Evolutionary conservation across 2,113 vertebrate genomes (phyloP).

Genomic region (Marmota flaviventris): DNA sequence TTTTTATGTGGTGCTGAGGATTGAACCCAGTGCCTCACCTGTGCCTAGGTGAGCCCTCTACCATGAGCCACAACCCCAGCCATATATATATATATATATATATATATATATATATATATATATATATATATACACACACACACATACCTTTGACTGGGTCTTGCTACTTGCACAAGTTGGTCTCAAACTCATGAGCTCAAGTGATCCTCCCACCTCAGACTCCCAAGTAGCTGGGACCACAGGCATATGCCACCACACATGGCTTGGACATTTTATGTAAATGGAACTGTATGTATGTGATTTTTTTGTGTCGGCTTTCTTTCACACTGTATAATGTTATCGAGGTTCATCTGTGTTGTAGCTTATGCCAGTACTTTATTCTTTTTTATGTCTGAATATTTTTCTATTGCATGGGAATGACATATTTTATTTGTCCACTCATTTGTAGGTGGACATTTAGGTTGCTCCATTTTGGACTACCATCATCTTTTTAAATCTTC

Average conservation of each 20-base stretch:
- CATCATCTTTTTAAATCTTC: not conserved
- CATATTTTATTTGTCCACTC: not conserved
- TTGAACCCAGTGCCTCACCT: too few relatives aligned
- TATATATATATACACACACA: fast-evolving
- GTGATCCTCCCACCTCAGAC: not conserved
- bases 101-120: too few relatives aligned
- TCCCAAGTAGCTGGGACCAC: not conserved
- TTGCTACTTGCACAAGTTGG: not conserved
- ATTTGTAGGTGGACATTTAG: not conserved
- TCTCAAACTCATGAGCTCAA: not conserved
- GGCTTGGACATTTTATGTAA: not conserved
- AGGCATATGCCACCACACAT: not conserved
- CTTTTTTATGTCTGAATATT: not conserved
- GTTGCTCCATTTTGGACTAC: not conserved
- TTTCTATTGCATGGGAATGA: not conserved
- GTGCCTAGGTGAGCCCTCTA: too few relatives aligned
- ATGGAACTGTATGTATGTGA: not conserved
- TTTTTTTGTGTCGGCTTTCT: not conserved
- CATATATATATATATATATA: too few relatives aligned
- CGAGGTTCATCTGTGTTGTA: not conserved
- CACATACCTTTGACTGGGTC: not conserved
- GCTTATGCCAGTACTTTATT: not conserved
- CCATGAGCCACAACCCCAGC: too few relatives aligned
- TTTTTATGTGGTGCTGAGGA: too few relatives aligned
- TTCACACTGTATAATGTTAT: not conserved